Conservation (phyloP, 2,888 invertebrate species). For the Dicyrtomina minuta region DNA sequence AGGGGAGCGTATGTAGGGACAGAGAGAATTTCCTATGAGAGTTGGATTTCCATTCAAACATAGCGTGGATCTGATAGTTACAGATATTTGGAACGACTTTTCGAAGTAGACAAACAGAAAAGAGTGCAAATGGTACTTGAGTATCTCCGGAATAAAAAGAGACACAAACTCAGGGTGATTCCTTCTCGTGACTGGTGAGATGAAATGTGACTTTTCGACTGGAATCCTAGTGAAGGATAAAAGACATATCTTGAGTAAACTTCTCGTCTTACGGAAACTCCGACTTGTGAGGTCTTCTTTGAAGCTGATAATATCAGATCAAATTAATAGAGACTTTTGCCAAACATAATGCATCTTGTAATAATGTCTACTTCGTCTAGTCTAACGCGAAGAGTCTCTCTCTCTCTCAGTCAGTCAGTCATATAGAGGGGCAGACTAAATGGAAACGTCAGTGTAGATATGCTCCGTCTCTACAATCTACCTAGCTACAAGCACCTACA, state of each 20-base stretch:
- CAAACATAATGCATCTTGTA: constrained; percentile 29
- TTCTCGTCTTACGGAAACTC: constrained; percentile 25
- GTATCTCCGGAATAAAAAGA: constrained; percentile 9
- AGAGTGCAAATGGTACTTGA: not conserved
- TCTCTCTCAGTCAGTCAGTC: not conserved
- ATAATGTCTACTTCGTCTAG: no score
- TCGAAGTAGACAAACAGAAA: not conserved
- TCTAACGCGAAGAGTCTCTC: not conserved
- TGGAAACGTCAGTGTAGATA: no score
- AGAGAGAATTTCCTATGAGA: constrained; percentile 22
- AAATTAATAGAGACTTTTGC: constrained; percentile 35
- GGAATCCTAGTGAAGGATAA: constrained; percentile 15
- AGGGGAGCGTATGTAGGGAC: constrained; percentile 1
- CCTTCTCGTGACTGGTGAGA: constrained; percentile 14
- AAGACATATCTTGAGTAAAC: constrained; percentile 24
- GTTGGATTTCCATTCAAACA: not conserved
- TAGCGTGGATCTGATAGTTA: constrained; percentile 11
- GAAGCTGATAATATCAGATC: constrained; percentile 28
- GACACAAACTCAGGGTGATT: constrained; percentile 12
- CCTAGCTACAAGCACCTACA: no score
- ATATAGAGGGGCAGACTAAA: no score
- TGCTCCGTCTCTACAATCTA: no score
- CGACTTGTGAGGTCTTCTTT: constrained; percentile 37
- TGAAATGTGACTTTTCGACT: constrained; percentile 28
- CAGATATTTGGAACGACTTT: constrained; percentile 8